Conservation (phyloP, 2,888 invertebrate species). For the Cheilosia impressa region DNA sequence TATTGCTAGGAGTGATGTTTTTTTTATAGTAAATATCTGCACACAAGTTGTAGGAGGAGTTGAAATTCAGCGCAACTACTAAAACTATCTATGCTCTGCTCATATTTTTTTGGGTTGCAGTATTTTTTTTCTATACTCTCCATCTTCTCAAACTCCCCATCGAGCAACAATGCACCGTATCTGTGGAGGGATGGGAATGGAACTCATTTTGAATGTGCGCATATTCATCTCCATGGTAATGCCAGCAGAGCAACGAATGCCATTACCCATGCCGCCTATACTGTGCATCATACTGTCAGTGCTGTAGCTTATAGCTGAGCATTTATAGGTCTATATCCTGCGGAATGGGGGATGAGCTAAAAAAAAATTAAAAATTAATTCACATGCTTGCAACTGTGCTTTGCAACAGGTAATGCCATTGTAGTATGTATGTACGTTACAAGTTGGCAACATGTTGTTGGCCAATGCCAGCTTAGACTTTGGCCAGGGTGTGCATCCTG, state of each 20-base stretch:
- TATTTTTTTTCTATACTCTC: constrained; percentile 15
- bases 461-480: constrained; percentile 62
- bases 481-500: constrained; percentile 9
- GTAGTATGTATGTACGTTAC: constrained; percentile 47
- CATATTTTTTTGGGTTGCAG: constrained; percentile 32
- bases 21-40: constrained; percentile 44
- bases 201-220: constrained; percentile 74
- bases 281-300: constrained; percentile 63
- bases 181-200: constrained; percentile 19
- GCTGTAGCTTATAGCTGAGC: constrained; percentile 60
- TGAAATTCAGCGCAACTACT: constrained; percentile 67
- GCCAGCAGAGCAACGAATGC: constrained; percentile 60
- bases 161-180: constrained; percentile 65
- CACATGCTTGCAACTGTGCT: constrained; percentile 73
- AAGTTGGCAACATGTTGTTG: constrained; percentile 75
- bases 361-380: constrained; percentile 37
- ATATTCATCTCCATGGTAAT: constrained; percentile 71
- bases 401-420: constrained; percentile 71
- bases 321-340: constrained; percentile 52
- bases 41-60: constrained; percentile 71
- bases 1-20: constrained; percentile 35
- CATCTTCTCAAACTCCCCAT: constrained; percentile 46
- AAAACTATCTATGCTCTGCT: constrained; percentile 69
- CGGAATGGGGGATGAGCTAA: constrained; percentile 61
- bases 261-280: constrained; percentile 50